Evolutionary conservation across 2,113 vertebrate genomes (phyloP), one percentile per base, ranked within the genome.

Genomic region (human (Homo sapiens)): DNA sequence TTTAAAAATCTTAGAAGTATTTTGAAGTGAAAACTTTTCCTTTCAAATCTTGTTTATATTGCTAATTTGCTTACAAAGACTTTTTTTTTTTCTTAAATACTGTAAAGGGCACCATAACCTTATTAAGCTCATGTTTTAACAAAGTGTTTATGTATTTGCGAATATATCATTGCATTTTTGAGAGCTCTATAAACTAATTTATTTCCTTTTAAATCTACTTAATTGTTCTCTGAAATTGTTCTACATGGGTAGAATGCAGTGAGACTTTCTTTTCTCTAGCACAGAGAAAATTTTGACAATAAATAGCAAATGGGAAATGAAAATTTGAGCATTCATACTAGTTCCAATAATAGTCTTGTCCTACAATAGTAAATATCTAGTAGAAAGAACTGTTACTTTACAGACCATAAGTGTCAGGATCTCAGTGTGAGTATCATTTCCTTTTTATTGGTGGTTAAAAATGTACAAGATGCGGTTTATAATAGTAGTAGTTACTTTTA

Each of bases 181-280:
- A 76, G 43, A 82, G 23, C 40, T 81, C n/a, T 52, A 17, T 35
- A 68, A 59, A 61, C 43, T 70, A 48, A 64, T 61, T 61, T 68
- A 17, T 83, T 97, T 90, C 70, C 40, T 84, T 87, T 94, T 70
- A 89, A 94, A 89, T 78, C 61, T 87, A 72, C 72, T 87, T 73
- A 66, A 23, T 78, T 35, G 61, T 32, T 92, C n/a, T 68, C 25
- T 40, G 61, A 96, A 93, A 80, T 61, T 80, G 40, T 87, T 95
- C 40, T 72, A 55, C 0, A 3, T 12, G 32, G 35, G 88, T n/a
- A 25, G 23, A 81, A 90, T 3, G 20, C 85, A 52, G 32, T 66
- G 20, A 89, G 13, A 48, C 12, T 52, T 70, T 48, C 73, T 92
- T 95, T 94, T 52, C 85, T 93, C 43, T 55, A 59, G 40, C 14